These are phyloP conservation scores for Brienomyrus longianalis DNA, from an alignment of 2,113 vertebrate genomes.

Conservation along the genomic window DNA sequence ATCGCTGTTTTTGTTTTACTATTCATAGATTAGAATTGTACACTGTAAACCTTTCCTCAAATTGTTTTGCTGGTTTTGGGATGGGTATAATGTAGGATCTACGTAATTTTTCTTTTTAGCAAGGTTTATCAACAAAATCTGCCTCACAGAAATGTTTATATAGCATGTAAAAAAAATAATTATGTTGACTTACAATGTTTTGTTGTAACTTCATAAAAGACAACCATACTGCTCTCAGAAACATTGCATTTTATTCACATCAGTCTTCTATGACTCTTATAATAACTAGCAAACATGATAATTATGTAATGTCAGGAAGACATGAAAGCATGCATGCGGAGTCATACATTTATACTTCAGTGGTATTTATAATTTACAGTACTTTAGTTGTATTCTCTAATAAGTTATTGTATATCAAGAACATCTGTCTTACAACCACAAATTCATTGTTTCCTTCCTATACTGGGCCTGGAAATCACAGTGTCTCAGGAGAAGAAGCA, in stretches of 20 bases:
- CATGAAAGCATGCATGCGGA: neutral
- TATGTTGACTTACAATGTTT: too few species aligned
- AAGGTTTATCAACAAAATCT: neutral
- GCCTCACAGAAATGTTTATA: too few species aligned
- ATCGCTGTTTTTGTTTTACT: neutral
- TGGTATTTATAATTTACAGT: neutral
- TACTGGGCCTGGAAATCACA: neutral
- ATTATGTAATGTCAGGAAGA: neutral
- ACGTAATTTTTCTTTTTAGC: neutral
- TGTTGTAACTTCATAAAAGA: neutral
- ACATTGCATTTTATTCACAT: neutral
- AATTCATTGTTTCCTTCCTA: neutral
- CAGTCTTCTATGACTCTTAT: neutral
- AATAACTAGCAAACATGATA: neutral
- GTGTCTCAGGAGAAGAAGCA: neutral
- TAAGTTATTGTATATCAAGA: neutral
- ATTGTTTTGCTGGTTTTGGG: neutral
- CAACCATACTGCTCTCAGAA: neutral
- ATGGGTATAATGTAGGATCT: neutral
- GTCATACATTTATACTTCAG: neutral
- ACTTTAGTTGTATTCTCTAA: neutral
- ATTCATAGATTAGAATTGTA: neutral
- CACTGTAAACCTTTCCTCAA: neutral
- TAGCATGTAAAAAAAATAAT: too few species aligned
- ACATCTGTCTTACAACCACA: neutral